A percentile compares a stretch with the other conserved stretches of the same genome.
phyloP scores from a whole-genome alignment of 2,113 vertebrate species.

The Phycodurus eques region DNA sequence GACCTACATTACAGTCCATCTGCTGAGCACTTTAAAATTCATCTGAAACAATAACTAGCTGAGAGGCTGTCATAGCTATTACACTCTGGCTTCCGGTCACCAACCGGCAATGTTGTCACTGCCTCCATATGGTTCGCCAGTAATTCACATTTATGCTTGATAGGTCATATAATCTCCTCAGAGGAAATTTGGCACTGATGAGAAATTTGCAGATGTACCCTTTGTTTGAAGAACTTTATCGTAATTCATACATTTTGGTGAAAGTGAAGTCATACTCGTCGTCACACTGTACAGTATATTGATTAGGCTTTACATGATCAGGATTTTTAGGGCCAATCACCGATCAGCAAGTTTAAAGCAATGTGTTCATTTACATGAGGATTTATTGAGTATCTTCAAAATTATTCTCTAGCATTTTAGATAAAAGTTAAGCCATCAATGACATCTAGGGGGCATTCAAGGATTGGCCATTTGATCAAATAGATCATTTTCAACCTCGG shows the following conservation, averaged over 20 bases:
- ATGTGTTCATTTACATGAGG: too few relatives aligned
- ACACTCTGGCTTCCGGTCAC: constrained; percentile 59
- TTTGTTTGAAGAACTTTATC: not conserved
- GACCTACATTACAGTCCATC: constrained; percentile 70
- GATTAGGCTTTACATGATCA: too few relatives aligned
- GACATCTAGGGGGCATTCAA: too few relatives aligned
- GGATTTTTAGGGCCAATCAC: too few relatives aligned
- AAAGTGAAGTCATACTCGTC: not conserved
- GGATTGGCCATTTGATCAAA: too few relatives aligned
- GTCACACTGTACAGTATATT: too few relatives aligned
- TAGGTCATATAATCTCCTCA: constrained; percentile 16
- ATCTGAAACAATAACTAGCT: constrained; percentile 70
- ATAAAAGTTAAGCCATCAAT: too few relatives aligned
- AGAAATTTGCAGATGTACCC: constrained; percentile 22
- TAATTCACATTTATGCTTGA: constrained; percentile 52
- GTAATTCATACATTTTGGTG: not conserved
- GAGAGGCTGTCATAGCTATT: constrained; percentile 53
- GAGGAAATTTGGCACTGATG: constrained; percentile 29
- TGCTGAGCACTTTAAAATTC: constrained; percentile 68
- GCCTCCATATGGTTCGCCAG: constrained; percentile 57
- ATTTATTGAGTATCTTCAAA: too few relatives aligned
- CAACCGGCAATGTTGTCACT: constrained; percentile 49
- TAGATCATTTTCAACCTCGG: too few relatives aligned
- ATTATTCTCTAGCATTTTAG: too few relatives aligned
- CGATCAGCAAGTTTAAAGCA: too few relatives aligned